Conservation (phyloP, 2,797 vertebrate species). For the Sphaeramia orbicularis region DNA sequence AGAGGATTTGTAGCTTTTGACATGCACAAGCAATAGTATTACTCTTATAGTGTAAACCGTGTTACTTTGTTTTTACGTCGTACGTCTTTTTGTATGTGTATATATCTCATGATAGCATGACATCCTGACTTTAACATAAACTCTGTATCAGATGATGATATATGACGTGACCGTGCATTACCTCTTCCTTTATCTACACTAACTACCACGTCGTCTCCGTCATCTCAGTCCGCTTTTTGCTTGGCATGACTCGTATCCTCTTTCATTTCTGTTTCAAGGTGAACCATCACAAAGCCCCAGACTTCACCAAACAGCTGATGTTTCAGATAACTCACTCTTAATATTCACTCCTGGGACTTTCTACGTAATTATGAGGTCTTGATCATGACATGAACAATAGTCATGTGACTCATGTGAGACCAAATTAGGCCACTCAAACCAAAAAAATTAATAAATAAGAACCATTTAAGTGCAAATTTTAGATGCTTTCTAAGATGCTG, state of each 20-base stretch:
- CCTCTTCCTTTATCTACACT: slow-evolving; percentile 8
- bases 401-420: too few species aligned
- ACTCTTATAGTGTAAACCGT: slow-evolving; percentile 61
- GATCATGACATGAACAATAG: too few species aligned
- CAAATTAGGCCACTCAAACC: too few species aligned
- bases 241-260: slow-evolving; percentile 22
- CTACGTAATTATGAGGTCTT: too few species aligned
- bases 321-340: too few species aligned
- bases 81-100: slow-evolving; percentile 35
- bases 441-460: too few species aligned
- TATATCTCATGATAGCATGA: slow-evolving; percentile 59
- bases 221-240: slow-evolving; percentile 24
- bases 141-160: slow-evolving; percentile 40
- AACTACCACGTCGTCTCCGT: slow-evolving; percentile 25
- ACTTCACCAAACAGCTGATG: too few species aligned
- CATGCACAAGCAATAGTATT: slow-evolving; percentile 75
- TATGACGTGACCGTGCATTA: slow-evolving; percentile 28
- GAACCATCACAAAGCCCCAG: slow-evolving; percentile 1
- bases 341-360: too few species aligned
- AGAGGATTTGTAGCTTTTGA: slow-evolving; percentile 66
- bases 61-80: slow-evolving; percentile 40
- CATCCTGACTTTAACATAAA: slow-evolving; percentile 38
- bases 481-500: too few species aligned
- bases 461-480: too few species aligned
- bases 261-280: slow-evolving; percentile 16